phyloP scores from a whole-genome alignment of 2,888 invertebrate genomes.

The Lochmaea capreae region DNA sequence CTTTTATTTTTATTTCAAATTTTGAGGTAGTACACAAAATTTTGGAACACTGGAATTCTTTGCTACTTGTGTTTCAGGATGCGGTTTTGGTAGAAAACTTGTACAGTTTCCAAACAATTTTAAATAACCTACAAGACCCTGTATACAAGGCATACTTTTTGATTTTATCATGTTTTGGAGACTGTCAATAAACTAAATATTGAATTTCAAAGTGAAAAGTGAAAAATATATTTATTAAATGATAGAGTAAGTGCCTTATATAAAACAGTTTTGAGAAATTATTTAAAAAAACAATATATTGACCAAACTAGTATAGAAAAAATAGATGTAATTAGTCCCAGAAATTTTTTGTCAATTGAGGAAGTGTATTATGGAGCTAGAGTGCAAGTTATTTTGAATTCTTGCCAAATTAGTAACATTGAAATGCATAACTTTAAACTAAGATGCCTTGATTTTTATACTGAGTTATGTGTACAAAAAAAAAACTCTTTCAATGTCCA shows the following conservation, averaged over 20 bases:
- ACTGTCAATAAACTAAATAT: constrained; percentile 26
- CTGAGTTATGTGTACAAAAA: no score
- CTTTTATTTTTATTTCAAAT: no score
- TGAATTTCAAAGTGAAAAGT: constrained; percentile 28
- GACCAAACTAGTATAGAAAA: constrained; percentile 6
- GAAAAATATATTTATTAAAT: constrained; percentile 20
- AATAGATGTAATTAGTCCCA: background rate
- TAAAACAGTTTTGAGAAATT: constrained; percentile 29
- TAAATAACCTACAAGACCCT: constrained; percentile 22
- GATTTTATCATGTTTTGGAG: constrained; percentile 29
- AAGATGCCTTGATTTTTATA: no score
- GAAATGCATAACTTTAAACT: no score
- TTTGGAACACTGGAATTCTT: constrained; percentile 22
- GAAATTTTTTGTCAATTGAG: background rate
- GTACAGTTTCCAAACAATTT: constrained; percentile 11
- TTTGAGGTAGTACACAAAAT: constrained; percentile 31
- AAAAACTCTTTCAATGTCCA: no score
- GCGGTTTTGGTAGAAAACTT: constrained; percentile 22
- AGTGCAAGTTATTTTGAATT: no score
- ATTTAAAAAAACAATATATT: constrained; percentile 23
- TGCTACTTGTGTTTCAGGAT: constrained; percentile 22
- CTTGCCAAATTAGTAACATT: no score
- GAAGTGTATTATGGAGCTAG: background rate
- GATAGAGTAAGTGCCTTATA: constrained; percentile 23
- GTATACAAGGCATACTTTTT: constrained; percentile 18